Evolutionary conservation across 2,888 invertebrate species (phyloP), one percentile per base, ranked within the genome.

Genomic region (Mesochorus sp.): DNA sequence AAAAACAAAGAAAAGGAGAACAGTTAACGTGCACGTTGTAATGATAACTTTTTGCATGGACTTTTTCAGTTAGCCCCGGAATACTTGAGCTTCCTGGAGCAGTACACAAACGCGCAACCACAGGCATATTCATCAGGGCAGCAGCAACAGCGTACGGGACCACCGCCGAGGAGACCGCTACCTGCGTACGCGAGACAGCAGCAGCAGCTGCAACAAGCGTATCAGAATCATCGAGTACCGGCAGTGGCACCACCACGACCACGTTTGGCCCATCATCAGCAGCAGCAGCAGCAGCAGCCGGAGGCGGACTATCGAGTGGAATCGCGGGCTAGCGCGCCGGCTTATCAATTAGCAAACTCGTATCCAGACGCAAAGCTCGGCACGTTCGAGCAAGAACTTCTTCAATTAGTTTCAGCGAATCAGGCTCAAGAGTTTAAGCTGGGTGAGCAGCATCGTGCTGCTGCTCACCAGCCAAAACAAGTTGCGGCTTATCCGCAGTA

Each of bases 361-460:
- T 88, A 89, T 49, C 42, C 75, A 0, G 86, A 85, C n/a, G 85
- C 84, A 0, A 90, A 90, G 68, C 77, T 89, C 1, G 89, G 89
- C 42, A 88, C 87, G 0, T 90, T 90, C 76, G 90, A 90, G 66
- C 90, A 90, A 51, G 90, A 90, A 44, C 72, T 89, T 3, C 76
- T 89, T 17, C 89, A 90, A 64, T 57, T 90, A 3, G 89, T 90
- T 0, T 87, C 86, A 0, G 89, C 89, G 0, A 90, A 90, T 67
- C 89, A 90, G 64, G 89, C 89, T 0, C 89, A 89, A 51, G 89
- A 90, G 31, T 89, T 89, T 68, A 89, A 89, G 28, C 71, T 87
- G 0, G 68, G 83, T 0, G 84, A 85, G 0, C 84, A n/a, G n/a
- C n/a, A n/a, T n/a, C n/a, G 85, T 1, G 82, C 80, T 12, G 84